phyloP scores from a whole-genome alignment of 2,113 vertebrate species.

The Grammatotria lemairii region DNA sequence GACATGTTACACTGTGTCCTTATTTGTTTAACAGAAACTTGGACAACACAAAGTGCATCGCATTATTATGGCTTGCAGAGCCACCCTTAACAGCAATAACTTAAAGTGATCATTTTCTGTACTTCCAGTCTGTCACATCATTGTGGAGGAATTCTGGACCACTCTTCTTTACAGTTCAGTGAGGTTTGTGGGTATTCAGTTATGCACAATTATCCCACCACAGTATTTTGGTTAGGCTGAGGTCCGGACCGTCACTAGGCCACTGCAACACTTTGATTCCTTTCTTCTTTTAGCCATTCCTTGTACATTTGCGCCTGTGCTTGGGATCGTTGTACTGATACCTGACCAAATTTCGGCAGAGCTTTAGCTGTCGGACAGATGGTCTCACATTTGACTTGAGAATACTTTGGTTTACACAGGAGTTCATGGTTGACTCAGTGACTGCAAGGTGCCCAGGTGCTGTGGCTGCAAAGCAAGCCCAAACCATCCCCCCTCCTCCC shows the following conservation, averaged over 20 bases:
- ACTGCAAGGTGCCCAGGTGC: background rate
- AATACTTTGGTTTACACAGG: background rate
- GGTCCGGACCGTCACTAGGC: accelerated
- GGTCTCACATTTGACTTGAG: background rate
- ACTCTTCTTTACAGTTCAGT: background rate
- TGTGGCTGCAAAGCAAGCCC: background rate
- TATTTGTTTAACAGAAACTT: background rate
- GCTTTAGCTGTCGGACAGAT: background rate
- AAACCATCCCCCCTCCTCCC: background rate
- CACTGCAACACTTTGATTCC: background rate
- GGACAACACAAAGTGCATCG: background rate
- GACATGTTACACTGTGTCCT: background rate
- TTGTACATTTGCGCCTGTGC: accelerated
- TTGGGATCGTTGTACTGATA: background rate
- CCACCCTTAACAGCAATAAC: background rate
- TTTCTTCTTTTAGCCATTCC: background rate
- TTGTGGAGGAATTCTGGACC: background rate
- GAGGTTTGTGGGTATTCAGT: background rate
- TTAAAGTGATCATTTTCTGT: background rate
- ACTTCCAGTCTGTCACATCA: background rate
- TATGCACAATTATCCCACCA: background rate
- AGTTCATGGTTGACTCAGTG: background rate
- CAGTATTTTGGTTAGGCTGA: background rate
- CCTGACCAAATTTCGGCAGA: background rate
- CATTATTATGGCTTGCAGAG: background rate